Base-by-base conservation (phyloP, 2,888 invertebrate species). In the Lasiommata megera region DNA sequence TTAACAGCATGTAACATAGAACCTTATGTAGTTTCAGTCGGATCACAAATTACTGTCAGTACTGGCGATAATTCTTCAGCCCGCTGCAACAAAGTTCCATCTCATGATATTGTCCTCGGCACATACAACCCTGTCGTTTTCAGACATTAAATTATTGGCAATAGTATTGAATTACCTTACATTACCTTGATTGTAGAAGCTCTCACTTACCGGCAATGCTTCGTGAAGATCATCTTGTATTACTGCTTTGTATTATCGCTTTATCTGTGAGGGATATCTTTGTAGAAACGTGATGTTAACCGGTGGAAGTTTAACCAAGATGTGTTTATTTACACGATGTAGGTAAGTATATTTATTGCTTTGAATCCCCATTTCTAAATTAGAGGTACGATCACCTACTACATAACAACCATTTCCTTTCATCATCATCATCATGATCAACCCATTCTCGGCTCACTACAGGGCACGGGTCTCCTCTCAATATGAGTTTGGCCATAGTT, bases 121-220 rank as follows among this genome's bases (percentile, higher is more conserved):
- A 11, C 9, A 38, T 38, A 28, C 16, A 16, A 38, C 38, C 28
- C 16, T 51, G 38, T 37, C 37, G 48, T 36, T 50, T n/a, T 46
- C 37, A 38, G 14, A 3, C 11, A 1, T 16, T 51, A 54, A 61
- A 43, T 58, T 58, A 61, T 54, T 54, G 17, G 31, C 50, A 29
- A 36, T 51, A 40, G 34, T 47, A 58, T 61, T 55, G 51, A 55
- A 61, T 61, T 61, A 48, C 58, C 54, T 51, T 59, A 51, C 36
- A 41, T 61, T 55, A 40, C 54, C 54, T 46, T 59, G 55, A 52
- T 47, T 47, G 36, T 56, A n/a, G 61, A 55, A 58, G 34, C 54
- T 41, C 54, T 46, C 51, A 52, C 47, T 40, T 34, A 29, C 43
- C 40, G 43, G 18, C 43, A 44, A 56, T 56, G 11, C 28, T 50